A percentile compares a stretch with the other conserved stretches of the same genome.
Conservation (phyloP, 2,888 invertebrate genomes). For the Limnephilus marmoratus region DNA sequence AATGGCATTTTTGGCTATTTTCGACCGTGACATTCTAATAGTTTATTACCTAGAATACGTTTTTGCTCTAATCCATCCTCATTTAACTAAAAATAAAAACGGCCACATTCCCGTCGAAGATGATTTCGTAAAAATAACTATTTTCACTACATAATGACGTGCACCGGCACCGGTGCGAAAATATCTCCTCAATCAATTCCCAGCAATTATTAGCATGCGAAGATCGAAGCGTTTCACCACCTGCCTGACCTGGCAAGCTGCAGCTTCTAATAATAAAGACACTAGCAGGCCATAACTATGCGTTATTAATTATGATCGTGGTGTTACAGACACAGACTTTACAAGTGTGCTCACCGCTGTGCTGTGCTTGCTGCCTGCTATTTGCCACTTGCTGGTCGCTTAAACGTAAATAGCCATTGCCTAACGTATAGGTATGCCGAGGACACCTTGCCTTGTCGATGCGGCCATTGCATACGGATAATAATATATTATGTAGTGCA, state of each 20-base stretch:
- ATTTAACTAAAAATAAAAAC: background rate
- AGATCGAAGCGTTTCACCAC: background rate
- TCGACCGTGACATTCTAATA: background rate
- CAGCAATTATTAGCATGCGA: constrained; percentile 17
- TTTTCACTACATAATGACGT: background rate
- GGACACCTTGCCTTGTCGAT: constrained; percentile 26
- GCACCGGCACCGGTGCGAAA: background rate
- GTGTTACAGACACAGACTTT: background rate
- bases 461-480: background rate
- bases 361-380: background rate
- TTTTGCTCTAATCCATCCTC: background rate
- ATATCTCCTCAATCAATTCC: constrained; percentile 2
- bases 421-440: constrained; percentile 40
- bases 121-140: background rate
- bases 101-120: background rate
- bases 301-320: background rate
- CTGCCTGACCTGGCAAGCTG: background rate
- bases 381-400: background rate
- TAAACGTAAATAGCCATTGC: constrained; percentile 42
- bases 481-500: background rate
- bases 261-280: background rate
- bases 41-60: background rate
- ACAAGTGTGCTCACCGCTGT: background rate
- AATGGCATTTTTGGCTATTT: background rate
- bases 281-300: constrained; percentile 2